phyloP scores from a whole-genome alignment of 2,113 vertebrate species.

The Zapornia atra region DNA sequence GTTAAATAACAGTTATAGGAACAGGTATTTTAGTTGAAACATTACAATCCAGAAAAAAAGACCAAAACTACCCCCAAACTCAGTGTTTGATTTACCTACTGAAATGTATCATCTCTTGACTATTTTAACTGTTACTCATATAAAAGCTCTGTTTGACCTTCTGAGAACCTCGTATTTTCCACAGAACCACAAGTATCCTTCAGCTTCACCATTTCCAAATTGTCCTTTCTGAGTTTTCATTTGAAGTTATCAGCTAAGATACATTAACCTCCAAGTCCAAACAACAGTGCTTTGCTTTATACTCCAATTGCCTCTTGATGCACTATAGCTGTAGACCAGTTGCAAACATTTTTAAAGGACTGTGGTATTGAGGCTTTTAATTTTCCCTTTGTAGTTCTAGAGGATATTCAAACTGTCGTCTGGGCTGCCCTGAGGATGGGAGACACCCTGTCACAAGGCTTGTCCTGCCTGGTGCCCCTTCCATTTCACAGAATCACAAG shows the following conservation, averaged over 20 bases:
- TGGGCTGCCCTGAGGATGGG: background rate
- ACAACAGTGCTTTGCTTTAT: background rate
- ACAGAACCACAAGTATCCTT: background rate
- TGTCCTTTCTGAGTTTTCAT: background rate
- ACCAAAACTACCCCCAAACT: background rate
- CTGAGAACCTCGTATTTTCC: background rate
- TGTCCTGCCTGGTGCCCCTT: background rate
- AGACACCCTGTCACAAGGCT: background rate
- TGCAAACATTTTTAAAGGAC: background rate
- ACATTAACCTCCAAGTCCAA: background rate
- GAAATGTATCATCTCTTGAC: background rate
- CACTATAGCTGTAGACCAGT: background rate
- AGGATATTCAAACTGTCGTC: background rate
- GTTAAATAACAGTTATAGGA: background rate
- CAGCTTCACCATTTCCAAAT: background rate
- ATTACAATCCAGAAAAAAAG: background rate
- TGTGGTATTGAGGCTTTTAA: background rate
- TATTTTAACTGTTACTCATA: background rate
- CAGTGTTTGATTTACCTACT: background rate
- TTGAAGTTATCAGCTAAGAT: background rate
- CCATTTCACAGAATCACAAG: no score
- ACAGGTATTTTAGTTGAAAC: background rate
- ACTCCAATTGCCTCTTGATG: background rate
- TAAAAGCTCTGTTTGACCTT: background rate
- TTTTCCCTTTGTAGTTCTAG: background rate